Percentiles rank a stretch among this genome's conserved stretches.
phyloP scores from a whole-genome alignment of 2,797 vertebrate genomes.

The Holocentrus rufus region DNA sequence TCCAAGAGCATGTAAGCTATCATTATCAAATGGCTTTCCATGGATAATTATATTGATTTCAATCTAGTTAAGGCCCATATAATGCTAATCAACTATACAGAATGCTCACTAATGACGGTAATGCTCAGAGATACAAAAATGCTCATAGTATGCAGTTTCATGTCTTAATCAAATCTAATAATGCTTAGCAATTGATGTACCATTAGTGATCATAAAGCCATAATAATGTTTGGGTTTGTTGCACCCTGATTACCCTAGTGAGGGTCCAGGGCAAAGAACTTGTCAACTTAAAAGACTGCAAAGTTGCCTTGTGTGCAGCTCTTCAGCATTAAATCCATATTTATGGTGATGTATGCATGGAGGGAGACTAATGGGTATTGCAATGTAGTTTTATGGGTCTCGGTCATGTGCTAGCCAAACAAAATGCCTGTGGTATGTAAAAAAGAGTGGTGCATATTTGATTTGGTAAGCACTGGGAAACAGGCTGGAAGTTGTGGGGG shows the following conservation, averaged over 20 bases:
- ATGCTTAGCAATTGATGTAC: slow-evolving; percentile 24
- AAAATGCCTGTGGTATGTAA: slow-evolving; percentile 52
- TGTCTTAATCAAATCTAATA: slow-evolving; percentile 24
- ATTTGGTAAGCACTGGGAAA: slow-evolving; percentile 62
- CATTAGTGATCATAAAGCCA: slow-evolving; percentile 38
- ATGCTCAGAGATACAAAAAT: neutral
- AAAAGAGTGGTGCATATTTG: slow-evolving; percentile 52
- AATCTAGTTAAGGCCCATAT: neutral
- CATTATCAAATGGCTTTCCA: neutral
- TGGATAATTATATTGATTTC: neutral
- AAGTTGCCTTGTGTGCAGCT: slow-evolving; percentile 50
- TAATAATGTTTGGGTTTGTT: slow-evolving; percentile 38
- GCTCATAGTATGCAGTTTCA: neutral
- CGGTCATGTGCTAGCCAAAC: slow-evolving; percentile 44
- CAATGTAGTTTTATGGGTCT: slow-evolving; percentile 42
- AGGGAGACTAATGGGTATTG: slow-evolving; percentile 42
- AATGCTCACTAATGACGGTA: neutral
- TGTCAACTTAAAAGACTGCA: slow-evolving; percentile 53
- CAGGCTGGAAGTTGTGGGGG: slow-evolving; percentile 44
- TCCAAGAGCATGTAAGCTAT: too few relatives aligned
- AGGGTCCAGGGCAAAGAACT: slow-evolving; percentile 41
- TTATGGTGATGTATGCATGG: slow-evolving; percentile 68
- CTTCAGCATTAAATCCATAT: slow-evolving; percentile 65
- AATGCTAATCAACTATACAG: neutral
- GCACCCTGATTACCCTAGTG: slow-evolving; percentile 50